phyloP scores from a whole-genome alignment of 2,113 vertebrate species.

The Steatornis caripensis region DNA sequence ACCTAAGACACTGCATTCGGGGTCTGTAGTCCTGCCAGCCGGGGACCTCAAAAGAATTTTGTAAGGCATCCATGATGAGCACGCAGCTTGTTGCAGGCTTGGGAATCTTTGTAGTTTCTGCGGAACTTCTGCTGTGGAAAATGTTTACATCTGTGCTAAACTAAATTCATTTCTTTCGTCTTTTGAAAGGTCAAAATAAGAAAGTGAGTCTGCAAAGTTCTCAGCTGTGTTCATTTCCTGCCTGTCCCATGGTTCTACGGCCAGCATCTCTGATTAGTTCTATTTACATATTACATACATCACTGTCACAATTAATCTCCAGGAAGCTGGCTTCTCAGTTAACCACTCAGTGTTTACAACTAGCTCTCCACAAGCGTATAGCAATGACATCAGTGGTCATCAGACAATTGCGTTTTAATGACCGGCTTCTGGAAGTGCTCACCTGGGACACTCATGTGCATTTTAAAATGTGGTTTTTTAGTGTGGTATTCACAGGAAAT shows the following conservation, averaged over 20 bases:
- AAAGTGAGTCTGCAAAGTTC: conserved; percentile 16
- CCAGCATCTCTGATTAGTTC: neutral
- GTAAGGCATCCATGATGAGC: neutral
- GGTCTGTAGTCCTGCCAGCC: neutral
- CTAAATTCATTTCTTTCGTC: neutral
- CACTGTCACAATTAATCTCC: conserved; percentile 17
- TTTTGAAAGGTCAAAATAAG: neutral
- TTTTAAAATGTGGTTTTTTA: neutral
- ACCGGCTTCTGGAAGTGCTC: neutral
- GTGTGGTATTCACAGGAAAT: neutral
- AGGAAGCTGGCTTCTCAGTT: conserved; percentile 3
- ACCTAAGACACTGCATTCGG: rapidly evolving
- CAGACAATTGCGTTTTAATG: neutral
- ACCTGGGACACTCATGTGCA: neutral
- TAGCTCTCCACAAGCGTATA: neutral
- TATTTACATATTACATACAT: neutral
- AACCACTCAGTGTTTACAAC: neutral
- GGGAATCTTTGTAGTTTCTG: neutral
- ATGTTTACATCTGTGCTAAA: neutral
- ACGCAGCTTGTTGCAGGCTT: neutral
- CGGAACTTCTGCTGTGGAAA: neutral
- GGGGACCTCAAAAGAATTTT: neutral
- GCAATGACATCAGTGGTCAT: neutral
- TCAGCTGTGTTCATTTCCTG: conserved; percentile 23
- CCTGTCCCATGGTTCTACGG: neutral